Evolutionary conservation across 1,140 invertebrate genomes (phyloP), one percentile per base, ranked within the genome.

Genomic region (Ips nitidus): DNA sequence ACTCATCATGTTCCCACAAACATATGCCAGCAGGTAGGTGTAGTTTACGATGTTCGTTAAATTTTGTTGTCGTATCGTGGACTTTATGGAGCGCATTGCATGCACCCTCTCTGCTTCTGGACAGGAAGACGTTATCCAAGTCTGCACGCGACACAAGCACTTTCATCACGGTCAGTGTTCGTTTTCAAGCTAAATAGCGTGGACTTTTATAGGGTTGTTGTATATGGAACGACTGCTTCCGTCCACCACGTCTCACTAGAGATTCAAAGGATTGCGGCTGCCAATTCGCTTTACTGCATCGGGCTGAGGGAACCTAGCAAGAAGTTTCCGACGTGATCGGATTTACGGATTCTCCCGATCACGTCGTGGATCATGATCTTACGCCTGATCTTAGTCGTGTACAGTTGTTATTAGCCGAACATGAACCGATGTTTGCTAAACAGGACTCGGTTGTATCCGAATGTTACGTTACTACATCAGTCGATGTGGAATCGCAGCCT

Each of bases 261-360:
- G 90, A 91, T 77, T 85, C 88, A 61, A 87, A 91, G 77, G 91
- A 93, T 80, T 93, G 91, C 81, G 91, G 91, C 83, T 93, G 91
- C 86, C 91, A 93, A 81, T 93, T 93, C 82, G 91, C 91, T 77
- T 86, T 93, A 78, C 86, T 93, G 76, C 91, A 93, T 82, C 90
- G 91, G 76, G 91, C 87, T 73, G 90, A 91, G 76, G 73, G 76
- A 76, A 78, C 79, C 76, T 80, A 85, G 82, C 74, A 76, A 52
- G 58, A 70, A 60, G 39, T 57, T 39, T 45, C 52, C 52, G 68
- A 57, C 68, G 53, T 53, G 68, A 56, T 72, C 63, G 58, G 78
- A 74, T 52, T 82, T 5, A 55, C 59, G 43, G 64, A 71, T 45
- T 53, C 50, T 36, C 36, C 69, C 45, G 60, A 70, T 57, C 73